These are phyloP conservation scores for Bombylius discolor DNA, from an alignment of 2,888 invertebrate genomes.

Conservation along the genomic window DNA sequence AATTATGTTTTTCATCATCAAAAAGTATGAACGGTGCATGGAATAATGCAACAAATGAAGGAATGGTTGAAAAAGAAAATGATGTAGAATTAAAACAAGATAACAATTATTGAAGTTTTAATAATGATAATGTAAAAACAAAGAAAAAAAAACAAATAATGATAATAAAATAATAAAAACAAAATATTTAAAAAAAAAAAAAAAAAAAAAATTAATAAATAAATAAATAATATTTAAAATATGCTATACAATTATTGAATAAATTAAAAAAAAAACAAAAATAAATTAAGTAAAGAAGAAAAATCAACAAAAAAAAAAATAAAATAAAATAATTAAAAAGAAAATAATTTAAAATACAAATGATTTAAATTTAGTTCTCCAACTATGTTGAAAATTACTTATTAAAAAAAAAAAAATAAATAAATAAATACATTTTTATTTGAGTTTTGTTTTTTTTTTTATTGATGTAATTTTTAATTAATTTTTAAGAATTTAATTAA, in stretches of 20 bases:
- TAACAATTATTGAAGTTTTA: conserved; percentile 35
- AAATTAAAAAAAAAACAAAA: background rate
- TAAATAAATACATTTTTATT: too few relatives aligned
- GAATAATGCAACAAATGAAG: conserved; percentile 36
- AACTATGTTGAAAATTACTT: too few relatives aligned
- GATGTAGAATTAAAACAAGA: conserved; percentile 29
- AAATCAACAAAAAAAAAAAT: too few relatives aligned
- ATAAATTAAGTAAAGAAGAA: background rate
- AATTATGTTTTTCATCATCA: conserved; percentile 90
- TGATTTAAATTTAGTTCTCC: too few relatives aligned
- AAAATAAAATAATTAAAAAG: too few relatives aligned
- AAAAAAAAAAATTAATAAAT: too few relatives aligned
- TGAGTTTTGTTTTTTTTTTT: too few relatives aligned
- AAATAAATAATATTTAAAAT: background rate
- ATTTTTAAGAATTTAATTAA: too few relatives aligned
- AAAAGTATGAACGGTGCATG: conserved; percentile 46
- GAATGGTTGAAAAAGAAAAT: conserved; percentile 36
- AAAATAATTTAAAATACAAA: too few relatives aligned
- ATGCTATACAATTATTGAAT: background rate
- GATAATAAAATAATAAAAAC: background rate
- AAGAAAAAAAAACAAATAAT: background rate
- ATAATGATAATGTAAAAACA: conserved; percentile 28
- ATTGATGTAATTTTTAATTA: too few relatives aligned
- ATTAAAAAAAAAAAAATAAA: too few relatives aligned
- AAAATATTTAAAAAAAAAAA: background rate